Conservation (phyloP, 1,140 invertebrate species). For the Heliconius eleuchia region DNA sequence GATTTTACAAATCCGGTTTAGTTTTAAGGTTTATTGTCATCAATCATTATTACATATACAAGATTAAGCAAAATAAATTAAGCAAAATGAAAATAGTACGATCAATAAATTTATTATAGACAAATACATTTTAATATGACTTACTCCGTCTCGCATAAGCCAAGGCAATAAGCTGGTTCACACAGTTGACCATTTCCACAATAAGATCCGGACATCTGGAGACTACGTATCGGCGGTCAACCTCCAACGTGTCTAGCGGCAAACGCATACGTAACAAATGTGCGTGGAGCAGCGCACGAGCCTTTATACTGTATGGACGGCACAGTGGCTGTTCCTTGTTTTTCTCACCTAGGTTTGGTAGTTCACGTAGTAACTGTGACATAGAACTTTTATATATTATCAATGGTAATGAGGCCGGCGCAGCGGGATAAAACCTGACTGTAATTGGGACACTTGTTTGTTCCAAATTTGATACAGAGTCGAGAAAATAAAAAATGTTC, state of each 20-base stretch:
- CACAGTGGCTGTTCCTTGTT: slow-evolving; percentile 97
- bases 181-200: slow-evolving; percentile 98
- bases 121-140: slow-evolving; percentile 45
- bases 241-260: slow-evolving; percentile 91
- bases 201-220: slow-evolving; percentile 97
- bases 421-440: too few species aligned
- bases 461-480: too few species aligned
- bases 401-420: neutral
- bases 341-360: slow-evolving; percentile 96
- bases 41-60: too few species aligned
- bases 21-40: too few species aligned
- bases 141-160: slow-evolving; percentile 94
- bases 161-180: slow-evolving; percentile 95
- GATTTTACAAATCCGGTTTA: too few species aligned
- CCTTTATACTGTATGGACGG: slow-evolving; percentile 97
- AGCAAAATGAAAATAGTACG: too few species aligned
- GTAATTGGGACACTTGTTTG: too few species aligned
- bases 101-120: too few species aligned
- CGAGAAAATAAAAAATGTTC: too few species aligned
- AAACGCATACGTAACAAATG: slow-evolving; percentile 93
- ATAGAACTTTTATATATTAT: neutral
- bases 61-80: too few species aligned
- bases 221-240: slow-evolving; percentile 93
- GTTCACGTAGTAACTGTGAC: slow-evolving; percentile 92
- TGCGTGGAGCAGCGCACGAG: slow-evolving; percentile 95